phyloP scores from a whole-genome alignment of 2,888 invertebrate species.

The Perdita meconis region DNA sequence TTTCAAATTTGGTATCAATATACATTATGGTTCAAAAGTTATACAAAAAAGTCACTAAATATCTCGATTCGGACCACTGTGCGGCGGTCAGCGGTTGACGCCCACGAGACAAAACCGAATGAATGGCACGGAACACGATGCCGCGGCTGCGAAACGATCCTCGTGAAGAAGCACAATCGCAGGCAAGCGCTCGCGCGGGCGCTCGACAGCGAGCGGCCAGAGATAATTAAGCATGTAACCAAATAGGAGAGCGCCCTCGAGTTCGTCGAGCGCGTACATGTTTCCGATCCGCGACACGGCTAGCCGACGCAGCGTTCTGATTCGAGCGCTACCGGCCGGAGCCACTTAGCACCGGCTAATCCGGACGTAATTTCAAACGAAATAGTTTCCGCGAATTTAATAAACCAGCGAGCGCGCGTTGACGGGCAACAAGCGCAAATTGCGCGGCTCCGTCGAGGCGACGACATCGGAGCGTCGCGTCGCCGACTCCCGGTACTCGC shows the following conservation, averaged over 20 bases:
- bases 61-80: too few relatives aligned
- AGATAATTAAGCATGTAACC: conserved; percentile 49
- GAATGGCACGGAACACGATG: background rate
- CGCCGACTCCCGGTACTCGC: too few relatives aligned
- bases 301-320: conserved; percentile 30
- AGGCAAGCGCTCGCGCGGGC: background rate
- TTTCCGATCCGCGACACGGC: conserved; percentile 13
- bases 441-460: conserved; percentile 40
- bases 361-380: conserved; percentile 67
- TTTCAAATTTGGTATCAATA: too few relatives aligned
- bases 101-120: background rate
- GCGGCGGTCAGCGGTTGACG: too few relatives aligned
- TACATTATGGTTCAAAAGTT: too few relatives aligned
- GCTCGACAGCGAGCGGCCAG: conserved; percentile 17
- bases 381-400: conserved; percentile 69
- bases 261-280: conserved; percentile 21
- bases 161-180: too few relatives aligned
- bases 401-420: conserved; percentile 66
- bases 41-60: too few relatives aligned
- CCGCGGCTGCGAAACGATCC: background rate
- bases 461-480: background rate
- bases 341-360: conserved; percentile 54
- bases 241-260: conserved; percentile 8
- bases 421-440: conserved; percentile 71
- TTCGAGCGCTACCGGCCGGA: conserved; percentile 36